phyloP scores from a whole-genome alignment of 2,888 invertebrate species.

The Drosophila neotestacea region DNA sequence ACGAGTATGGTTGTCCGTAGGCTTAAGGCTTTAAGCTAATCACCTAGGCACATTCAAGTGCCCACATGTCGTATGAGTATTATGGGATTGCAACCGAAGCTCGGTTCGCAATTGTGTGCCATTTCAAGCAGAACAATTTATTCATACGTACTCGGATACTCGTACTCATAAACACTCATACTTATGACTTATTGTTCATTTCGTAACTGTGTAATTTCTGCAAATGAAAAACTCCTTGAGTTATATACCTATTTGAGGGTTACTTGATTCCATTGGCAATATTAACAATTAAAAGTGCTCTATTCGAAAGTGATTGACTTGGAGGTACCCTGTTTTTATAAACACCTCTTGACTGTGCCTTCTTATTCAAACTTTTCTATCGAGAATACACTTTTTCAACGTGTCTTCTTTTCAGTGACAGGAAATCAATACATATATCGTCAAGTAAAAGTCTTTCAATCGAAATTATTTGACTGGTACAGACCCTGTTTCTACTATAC shows the following conservation, averaged over 20 bases:
- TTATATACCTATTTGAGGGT: background rate
- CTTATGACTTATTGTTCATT: constrained; percentile 5
- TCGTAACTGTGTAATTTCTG: constrained; percentile 26
- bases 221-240: constrained; percentile 9
- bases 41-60: constrained; percentile 22
- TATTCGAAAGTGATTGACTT: background rate
- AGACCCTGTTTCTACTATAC: too few relatives aligned
- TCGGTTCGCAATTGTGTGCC: constrained; percentile 6
- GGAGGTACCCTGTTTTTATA: background rate
- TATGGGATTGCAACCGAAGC: constrained; percentile 12
- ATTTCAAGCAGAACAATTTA: constrained; percentile 17
- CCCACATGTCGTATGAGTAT: constrained; percentile 23
- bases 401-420: too few relatives aligned
- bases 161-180: constrained; percentile 4
- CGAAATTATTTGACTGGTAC: too few relatives aligned
- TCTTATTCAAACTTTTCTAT: too few relatives aligned
- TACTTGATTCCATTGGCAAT: background rate
- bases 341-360: too few relatives aligned
- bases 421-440: too few relatives aligned
- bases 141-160: constrained; percentile 5
- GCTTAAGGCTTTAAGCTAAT: constrained; percentile 34
- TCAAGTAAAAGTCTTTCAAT: too few relatives aligned
- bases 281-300: background rate
- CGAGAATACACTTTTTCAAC: too few relatives aligned
- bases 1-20: background rate